Conservation (phyloP, 1,140 invertebrate species). For the Rhopalosiphum padi region DNA sequence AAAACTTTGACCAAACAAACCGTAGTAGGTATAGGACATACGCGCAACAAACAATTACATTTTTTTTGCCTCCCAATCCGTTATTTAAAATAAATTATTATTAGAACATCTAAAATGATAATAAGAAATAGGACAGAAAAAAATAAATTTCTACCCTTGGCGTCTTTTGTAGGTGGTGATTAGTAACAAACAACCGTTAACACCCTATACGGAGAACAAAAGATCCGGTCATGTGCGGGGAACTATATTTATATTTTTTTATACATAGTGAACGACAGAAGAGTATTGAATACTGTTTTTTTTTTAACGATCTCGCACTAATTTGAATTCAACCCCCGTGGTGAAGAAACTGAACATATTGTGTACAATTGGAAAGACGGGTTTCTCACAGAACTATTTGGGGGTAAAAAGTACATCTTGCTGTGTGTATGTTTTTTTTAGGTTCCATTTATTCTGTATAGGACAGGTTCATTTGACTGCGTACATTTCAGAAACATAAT, state of each 20-base stretch:
- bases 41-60: conserved; percentile 12
- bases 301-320: conserved; percentile 51
- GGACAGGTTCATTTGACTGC: not conserved
- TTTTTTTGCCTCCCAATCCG: conserved; percentile 26
- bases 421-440: not conserved
- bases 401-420: not conserved
- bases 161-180: conserved; percentile 44
- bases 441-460: not conserved
- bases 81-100: conserved; percentile 45
- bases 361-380: conserved; percentile 38
- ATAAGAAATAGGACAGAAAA: conserved; percentile 23
- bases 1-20: conserved; percentile 41
- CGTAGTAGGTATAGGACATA: not conserved
- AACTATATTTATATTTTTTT: conserved; percentile 46
- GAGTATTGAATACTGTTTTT: conserved; percentile 12
- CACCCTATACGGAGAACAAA: conserved; percentile 50
- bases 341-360: conserved; percentile 24
- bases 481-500: not conserved
- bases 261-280: not conserved
- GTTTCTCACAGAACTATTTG: conserved; percentile 17
- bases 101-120: conserved; percentile 7
- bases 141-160: conserved; percentile 41
- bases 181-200: conserved; percentile 57
- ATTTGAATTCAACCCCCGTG: conserved; percentile 47
- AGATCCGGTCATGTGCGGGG: not conserved